These are phyloP conservation scores for Urocolius indicus DNA, from an alignment of 2,113 vertebrate species.

Conservation along the genomic window DNA sequence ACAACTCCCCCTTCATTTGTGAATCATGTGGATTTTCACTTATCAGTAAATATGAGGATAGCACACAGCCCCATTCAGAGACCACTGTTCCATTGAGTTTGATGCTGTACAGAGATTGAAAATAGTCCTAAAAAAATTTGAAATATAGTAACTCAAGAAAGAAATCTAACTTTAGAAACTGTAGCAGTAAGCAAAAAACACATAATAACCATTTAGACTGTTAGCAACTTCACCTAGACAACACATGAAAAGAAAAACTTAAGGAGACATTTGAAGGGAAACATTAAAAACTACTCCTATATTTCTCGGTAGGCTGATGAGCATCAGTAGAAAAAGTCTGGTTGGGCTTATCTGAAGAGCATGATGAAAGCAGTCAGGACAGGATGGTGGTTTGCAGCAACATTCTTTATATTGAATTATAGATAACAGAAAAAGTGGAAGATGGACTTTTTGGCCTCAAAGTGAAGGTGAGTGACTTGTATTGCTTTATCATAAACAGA, in stretches of 20 bases:
- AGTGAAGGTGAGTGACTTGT: not conserved
- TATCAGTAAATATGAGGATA: not conserved
- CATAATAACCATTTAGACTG: not conserved
- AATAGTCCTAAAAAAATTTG: not conserved
- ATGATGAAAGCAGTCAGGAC: not conserved
- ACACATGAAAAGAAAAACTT: not conserved
- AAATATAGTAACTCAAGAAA: not conserved
- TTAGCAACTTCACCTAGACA: not conserved
- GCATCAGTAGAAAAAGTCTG: not conserved
- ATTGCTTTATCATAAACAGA: not conserved
- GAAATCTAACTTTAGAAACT: not conserved
- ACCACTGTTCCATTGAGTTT: not conserved
- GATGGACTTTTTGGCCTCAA: accelerated
- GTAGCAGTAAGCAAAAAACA: not conserved
- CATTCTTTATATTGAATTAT: not conserved
- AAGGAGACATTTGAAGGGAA: not conserved
- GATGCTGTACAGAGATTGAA: not conserved
- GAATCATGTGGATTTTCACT: not conserved
- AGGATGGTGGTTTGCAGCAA: not conserved
- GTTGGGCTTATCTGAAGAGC: not conserved
- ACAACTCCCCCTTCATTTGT: accelerated
- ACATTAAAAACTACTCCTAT: not conserved
- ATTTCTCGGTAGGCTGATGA: not conserved
- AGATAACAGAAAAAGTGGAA: not conserved
- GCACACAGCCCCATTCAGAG: not conserved